Base-by-base conservation (phyloP, 2,113 vertebrate species). In the Cinclus cinclus region DNA sequence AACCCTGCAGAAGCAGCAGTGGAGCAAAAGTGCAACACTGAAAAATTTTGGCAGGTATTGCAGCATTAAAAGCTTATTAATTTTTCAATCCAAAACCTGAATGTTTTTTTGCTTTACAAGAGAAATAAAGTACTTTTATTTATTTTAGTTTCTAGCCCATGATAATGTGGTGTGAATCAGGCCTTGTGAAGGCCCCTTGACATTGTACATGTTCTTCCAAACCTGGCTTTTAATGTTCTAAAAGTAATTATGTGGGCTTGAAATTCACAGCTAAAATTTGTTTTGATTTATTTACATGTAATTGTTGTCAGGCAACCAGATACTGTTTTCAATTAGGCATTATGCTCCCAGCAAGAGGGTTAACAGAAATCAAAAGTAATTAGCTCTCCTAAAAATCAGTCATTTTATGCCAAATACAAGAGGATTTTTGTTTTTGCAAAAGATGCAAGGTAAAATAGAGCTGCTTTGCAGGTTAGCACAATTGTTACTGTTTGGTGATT, bases 141-240 rank as follows among this genome's bases (percentile, higher is more conserved):
- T 49, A 50, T 50, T 50, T 82, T 63, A 10, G 2, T 60, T 78
- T 83, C 35, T 53, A 76, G 49, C 5, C 18, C 33, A 5, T 55
- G n/a, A 44, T 35, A 69, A 30, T 77, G 44, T 73, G 37, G 18
- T 73, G 63, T 31, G 49, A 95, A 88, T 46, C n/a, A 44, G 13
- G 37, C 24, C 65, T 87, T 75, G 46, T n/a, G 67, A 95, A 78
- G 15, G 13, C 31, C 10, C 50, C 23, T 79, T 76, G 67, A 28
- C 30, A 30, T 56, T 46, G 19, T 50, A 41, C 0, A 0, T 0
- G 0, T 82, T 64, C 44, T 46, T 85, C 37, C 39, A 76, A 94
- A 90, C 44, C 24, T 25, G 47, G 23, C 15, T 90, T 85, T 42
- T 64, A 80, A 24, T 42, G 30, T 49, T 78, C 31, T 68, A 68